Percentiles rank a stretch among this genome's conserved stretches.
These are phyloP conservation scores for Nipponacmea schrenckii DNA, from an alignment of 2,888 invertebrate species.

Conservation along the genomic window DNA sequence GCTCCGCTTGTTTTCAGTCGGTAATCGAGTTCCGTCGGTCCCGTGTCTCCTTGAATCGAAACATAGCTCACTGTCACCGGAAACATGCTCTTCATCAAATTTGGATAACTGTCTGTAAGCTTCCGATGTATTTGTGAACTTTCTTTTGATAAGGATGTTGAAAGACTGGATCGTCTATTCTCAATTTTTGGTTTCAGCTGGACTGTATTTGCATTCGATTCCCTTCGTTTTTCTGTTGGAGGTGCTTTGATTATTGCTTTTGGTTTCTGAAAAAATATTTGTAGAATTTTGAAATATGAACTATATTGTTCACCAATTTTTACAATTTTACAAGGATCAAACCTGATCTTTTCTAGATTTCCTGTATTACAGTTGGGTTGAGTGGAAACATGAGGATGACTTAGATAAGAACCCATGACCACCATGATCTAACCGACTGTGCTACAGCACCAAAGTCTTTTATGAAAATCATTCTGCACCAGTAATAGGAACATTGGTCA, in stretches of 20 bases:
- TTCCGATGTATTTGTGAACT: constrained; percentile 4
- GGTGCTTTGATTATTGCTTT: background rate
- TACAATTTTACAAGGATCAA: no score
- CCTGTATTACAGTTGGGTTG: no score
- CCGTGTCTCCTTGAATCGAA: constrained; percentile 39
- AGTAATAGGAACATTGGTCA: no score
- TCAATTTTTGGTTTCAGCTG: constrained; percentile 14
- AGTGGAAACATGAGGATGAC: no score
- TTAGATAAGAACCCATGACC: no score
- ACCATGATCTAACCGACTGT: no score
- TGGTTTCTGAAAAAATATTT: background rate
- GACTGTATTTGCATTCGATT: background rate
- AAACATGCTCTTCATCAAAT: constrained; percentile 29
- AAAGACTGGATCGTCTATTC: background rate
- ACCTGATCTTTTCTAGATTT: no score
- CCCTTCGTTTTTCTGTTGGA: background rate
- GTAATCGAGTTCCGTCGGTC: constrained; percentile 22
- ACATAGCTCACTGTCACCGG: constrained; percentile 42
- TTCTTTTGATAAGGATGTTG: background rate
- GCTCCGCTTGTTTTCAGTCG: background rate
- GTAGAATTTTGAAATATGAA: no score
- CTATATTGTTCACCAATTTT: no score
- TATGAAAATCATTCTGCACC: no score
- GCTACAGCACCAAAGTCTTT: no score
- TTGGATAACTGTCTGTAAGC: constrained; percentile 13